Base-by-base conservation (phyloP, 2,888 invertebrate species). In the Galerucella nymphaeae region DNA sequence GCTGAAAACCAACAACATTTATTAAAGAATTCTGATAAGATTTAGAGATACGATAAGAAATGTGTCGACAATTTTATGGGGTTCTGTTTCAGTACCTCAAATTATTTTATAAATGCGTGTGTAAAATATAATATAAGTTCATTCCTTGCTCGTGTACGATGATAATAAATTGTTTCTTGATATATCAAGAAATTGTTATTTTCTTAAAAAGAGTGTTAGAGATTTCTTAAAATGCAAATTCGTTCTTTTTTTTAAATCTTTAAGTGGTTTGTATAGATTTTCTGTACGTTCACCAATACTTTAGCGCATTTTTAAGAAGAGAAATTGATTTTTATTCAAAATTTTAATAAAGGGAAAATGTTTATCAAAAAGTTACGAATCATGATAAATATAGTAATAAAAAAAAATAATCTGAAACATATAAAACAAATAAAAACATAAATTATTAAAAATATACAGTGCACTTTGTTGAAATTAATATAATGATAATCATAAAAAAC, bases 11-110 rank as follows among this genome's bases (percentile, higher is more conserved):
- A 74, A 76, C 75, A 75, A 71, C 70, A 77, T 77, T 77, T 78
- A 79, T 80, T 73, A 80, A 81, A 80, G 79, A 80, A 79, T 79
- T 71, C 78, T 73, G 81, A 81, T 81, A 72, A 80, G 81, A 81
- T 81, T 77, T 68, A 62, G 20, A 75, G 81, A 80, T 80, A 76
- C 75, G 80, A 81, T 81, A 77, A 77, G 71, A 75, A 77, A 78
- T 77, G 80, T 77, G 78, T 77, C 76, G 78, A 80, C 79, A 79
- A 78, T 80, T 80, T 80, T 80, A 81, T 79, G 77, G 76, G 75
- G 76, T 64, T 76, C 59, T 71, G 76, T 75, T 76, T 61, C 71
- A 61, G 50, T 65, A 71, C 61, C 63, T 72, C 67, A 75, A 76
- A 76, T 75, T 72, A 75, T 73, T 75, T 74, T 75, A 72, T 75